Percentiles rank a stretch among this genome's conserved stretches.
These are phyloP conservation scores for Oreochromis mossambicus DNA, from an alignment of 2,797 vertebrate species.

Conservation along the genomic window DNA sequence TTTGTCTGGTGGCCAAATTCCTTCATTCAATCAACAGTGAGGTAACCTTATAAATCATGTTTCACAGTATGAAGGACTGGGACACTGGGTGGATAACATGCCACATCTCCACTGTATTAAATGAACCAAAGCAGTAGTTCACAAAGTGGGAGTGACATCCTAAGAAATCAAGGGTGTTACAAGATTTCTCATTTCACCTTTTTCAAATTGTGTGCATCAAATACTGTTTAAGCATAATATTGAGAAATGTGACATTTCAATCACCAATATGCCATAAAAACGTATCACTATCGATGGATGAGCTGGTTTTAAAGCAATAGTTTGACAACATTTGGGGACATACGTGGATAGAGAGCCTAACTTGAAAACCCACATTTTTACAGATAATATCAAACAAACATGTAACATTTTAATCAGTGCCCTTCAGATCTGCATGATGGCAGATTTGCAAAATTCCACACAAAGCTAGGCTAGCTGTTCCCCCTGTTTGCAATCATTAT, in stretches of 20 bases:
- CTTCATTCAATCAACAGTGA: not conserved
- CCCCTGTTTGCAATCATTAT: not conserved
- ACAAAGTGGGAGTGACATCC: not conserved
- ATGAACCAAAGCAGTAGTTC: not conserved
- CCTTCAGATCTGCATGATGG: not conserved
- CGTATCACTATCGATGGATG: accelerated
- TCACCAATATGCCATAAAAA: not conserved
- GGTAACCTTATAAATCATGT: not conserved
- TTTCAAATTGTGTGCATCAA: not conserved
- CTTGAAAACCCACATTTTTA: not conserved
- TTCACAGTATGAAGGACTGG: not conserved
- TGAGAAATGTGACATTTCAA: not conserved
- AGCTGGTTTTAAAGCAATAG: not conserved
- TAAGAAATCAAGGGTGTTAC: not conserved
- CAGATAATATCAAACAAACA: not conserved
- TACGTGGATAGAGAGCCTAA: not conserved
- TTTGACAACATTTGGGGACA: not conserved
- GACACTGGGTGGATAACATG: not conserved
- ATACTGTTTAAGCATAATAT: not conserved
- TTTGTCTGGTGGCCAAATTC: not conserved
- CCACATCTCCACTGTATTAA: not conserved
- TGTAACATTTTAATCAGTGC: not conserved
- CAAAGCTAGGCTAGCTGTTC: not conserved
- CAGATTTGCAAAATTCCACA: not conserved
- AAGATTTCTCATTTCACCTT: not conserved